Base-by-base conservation (phyloP, 2,113 vertebrate genomes). In the Halcyon malimbica region DNA sequence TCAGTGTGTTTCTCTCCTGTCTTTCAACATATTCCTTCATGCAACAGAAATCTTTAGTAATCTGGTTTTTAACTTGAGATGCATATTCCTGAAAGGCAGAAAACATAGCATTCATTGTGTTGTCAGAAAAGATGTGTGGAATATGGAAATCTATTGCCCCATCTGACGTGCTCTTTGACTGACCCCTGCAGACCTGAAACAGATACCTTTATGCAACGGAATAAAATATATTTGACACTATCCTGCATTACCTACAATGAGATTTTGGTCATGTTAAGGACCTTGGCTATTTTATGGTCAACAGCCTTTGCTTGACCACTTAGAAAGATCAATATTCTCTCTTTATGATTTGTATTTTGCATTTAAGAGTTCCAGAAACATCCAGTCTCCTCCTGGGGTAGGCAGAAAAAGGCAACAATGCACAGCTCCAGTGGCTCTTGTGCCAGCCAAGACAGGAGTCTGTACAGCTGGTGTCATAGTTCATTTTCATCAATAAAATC, bases 11-110 rank as follows among this genome's bases (percentile, higher is more conserved):
- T 78, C 83, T 48, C 71, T 96, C 93, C 71, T 97, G 92, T 50
- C 93, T 94, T 83, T 96, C 95, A 93, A 97, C 46, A 60, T 85
- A 96, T 26, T 97, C 93, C 54, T 95, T 96, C 95, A 97, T 96
- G 68, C 83, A 92, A 77, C 24, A 19, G 76, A 97, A 97, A 68
- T 95, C 83, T 94, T 73, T 37, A 46, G 35, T 78, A 84, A 98
- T n/a, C 67, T 90, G 94, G 24, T 44, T 91, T 96, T 92, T 97
- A 67, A 96, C 94, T 65, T 65, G 80, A 94, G 85, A 94, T 25
- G 87, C 57, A 11, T 87, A 67, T 25, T 97, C 93, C 97, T 97
- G 89, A 85, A 95, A 82, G 60, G 62, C 71, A 94, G 54, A 74
- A 95, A 86, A 78, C 21, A 68, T 0, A 7, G 71, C 84, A 76